A percentile compares a stretch with the other conserved stretches of the same genome.
These are phyloP conservation scores for Tamias sibiricus DNA, from an alignment of 2,113 vertebrate genomes.

Conservation along the genomic window DNA sequence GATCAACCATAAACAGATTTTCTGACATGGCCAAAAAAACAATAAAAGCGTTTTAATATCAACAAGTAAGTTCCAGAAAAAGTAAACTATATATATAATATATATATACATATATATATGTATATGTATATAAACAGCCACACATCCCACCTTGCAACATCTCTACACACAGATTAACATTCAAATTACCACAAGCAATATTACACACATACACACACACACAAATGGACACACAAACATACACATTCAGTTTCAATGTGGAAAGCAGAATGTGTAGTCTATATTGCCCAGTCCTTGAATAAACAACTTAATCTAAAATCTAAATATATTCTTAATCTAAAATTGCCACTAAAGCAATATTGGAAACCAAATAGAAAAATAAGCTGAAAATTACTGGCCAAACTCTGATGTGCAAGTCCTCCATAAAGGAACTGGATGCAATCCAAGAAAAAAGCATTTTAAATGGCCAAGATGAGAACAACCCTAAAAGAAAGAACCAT, in stretches of 20 bases:
- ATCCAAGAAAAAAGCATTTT: background rate
- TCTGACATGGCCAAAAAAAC: background rate
- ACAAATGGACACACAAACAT: background rate
- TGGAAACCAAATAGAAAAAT: slow-evolving; percentile 38
- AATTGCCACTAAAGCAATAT: slow-evolving; percentile 27
- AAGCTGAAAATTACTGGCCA: background rate
- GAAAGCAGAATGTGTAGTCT: background rate
- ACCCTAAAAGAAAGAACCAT: background rate
- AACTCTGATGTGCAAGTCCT: background rate
- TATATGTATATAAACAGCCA: background rate
- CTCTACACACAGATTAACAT: background rate
- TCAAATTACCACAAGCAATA: background rate
- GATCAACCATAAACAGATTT: slow-evolving; percentile 65
- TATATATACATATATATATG: too few relatives aligned
- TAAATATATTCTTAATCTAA: background rate
- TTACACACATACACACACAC: background rate
- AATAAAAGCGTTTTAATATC: slow-evolving; percentile 39
- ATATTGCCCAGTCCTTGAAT: slow-evolving; percentile 26
- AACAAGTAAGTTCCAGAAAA: slow-evolving; percentile 47
- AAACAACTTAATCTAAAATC: background rate
- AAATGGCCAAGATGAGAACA: background rate
- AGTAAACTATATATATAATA: slow-evolving; percentile 36
- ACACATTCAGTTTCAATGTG: background rate
- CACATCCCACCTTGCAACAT: background rate
- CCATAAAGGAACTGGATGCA: background rate